Evolutionary conservation across 64 coral and sea anemone species (phyloP), one percentile per base, ranked within the genome.

Genomic region (Dendrophyllia cribrosa): DNA sequence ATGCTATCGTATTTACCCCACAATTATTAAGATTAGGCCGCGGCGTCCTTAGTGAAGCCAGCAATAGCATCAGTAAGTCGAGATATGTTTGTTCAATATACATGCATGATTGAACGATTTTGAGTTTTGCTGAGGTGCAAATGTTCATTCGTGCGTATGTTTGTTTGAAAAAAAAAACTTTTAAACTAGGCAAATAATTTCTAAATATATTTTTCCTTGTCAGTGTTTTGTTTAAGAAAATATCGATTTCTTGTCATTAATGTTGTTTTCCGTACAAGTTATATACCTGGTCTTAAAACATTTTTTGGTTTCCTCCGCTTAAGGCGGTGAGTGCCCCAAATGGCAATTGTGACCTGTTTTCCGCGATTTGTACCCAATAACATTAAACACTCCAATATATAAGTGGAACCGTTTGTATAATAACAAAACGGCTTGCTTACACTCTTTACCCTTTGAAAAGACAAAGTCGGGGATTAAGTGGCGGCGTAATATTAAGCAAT

Each of bases 1-100:
- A 89, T 86, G 78, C 91, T 85, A 93, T 93, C 92, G 45, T 96
- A 89, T 96, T 93, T 96, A 88, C 91, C 69, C 58, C 95, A 89
- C 91, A 93, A 89, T 96, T 96, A 96, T 72, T 72, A 85, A 76
- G 91, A 86, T 96, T 77, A 96, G 69, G 21, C 21, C 16, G 67
- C 79, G 70, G 45, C 25, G 76, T 51, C 62, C 62, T 84, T 84
- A 84, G 60, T 51, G 61, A 84, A 46, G 43, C 61, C 80, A 68
- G 80, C 62, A 22, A 84, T 68, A 67, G 80, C 16, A 67, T 84
- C 60, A 68, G 80, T 84, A 84, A 67, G 60, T 17, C 50, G 80
- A 84, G 80, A 67, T 50, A 43, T 68, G 62, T 68, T 84, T 84
- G 80, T 51, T 20, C 62, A 84, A 84, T 68, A 9, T 20, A 22